These are phyloP conservation scores for Pelecanus crispus DNA, from an alignment of 2,113 vertebrate genomes.

Conservation along the genomic window DNA sequence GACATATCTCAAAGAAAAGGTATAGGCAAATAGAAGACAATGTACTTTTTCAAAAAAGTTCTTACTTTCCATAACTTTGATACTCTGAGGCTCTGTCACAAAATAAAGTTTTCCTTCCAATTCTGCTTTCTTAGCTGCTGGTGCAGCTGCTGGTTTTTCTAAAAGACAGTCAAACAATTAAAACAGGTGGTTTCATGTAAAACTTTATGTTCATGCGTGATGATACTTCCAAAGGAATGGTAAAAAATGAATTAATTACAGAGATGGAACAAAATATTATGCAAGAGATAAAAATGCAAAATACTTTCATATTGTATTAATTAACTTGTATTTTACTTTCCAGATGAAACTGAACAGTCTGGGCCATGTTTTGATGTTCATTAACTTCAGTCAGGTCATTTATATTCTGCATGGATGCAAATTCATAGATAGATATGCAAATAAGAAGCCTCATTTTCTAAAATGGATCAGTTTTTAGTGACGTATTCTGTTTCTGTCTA, in stretches of 20 bases:
- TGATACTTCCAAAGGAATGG: background rate
- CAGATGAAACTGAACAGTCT: background rate
- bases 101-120: constrained; percentile 91
- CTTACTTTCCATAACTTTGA: constrained; percentile 90
- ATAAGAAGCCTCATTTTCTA: background rate
- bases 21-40: background rate
- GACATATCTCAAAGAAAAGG: background rate
- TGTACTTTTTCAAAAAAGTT: background rate
- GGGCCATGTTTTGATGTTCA: background rate
- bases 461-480: background rate
- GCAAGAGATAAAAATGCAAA: background rate
- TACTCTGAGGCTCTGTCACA: constrained; percentile 85
- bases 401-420: background rate
- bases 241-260: background rate
- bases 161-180: constrained; percentile 44
- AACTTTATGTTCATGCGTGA: background rate
- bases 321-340: background rate
- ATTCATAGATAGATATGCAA: background rate
- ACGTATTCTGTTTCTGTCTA: background rate
- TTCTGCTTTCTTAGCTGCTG: constrained; percentile 74
- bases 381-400: background rate
- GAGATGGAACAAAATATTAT: background rate
- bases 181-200: background rate
- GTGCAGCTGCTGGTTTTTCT: constrained; percentile 80
- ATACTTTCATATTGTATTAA: background rate